These are phyloP conservation scores for Betta splendens DNA, from an alignment of 2,797 vertebrate genomes.

Conservation along the genomic window DNA sequence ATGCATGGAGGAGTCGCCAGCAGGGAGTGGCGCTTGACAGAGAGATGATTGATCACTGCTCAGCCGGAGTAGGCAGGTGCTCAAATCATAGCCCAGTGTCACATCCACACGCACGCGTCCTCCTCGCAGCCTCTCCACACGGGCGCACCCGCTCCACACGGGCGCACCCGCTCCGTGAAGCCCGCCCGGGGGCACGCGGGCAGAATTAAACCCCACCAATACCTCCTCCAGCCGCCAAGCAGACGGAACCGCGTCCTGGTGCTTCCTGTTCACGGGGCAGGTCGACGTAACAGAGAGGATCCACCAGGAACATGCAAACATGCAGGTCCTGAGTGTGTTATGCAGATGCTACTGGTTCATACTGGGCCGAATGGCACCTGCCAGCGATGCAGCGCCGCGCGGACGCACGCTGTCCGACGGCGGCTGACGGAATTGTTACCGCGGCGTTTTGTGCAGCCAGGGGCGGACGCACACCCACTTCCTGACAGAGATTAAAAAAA, in stretches of 20 bases:
- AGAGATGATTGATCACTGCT: conserved; percentile 76
- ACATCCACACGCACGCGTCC: conserved; percentile 49
- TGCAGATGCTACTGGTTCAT: too few species aligned
- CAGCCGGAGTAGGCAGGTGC: conserved; percentile 73
- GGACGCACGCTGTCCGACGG: conserved; percentile 22
- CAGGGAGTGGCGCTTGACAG: conserved; percentile 65
- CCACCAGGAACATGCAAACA: too few species aligned
- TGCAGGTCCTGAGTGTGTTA: too few species aligned
- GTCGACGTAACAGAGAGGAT: too few species aligned
- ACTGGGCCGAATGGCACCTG: too few species aligned
- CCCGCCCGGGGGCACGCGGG: conserved; percentile 27
- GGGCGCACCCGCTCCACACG: conserved; percentile 36
- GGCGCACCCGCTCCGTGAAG: conserved; percentile 31
- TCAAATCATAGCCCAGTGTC: conserved; percentile 73
- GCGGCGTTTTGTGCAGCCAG: conserved; percentile 48
- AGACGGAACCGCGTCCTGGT: too few species aligned
- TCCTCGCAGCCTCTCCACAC: conserved; percentile 37
- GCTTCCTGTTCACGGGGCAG: too few species aligned
- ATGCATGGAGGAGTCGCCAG: conserved; percentile 57
- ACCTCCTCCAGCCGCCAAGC: too few species aligned
- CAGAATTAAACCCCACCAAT: conserved; percentile 17
- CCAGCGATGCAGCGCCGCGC: too few species aligned
- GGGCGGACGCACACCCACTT: conserved; percentile 52
- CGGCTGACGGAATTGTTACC: conserved; percentile 51
- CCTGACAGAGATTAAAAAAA: conserved; percentile 62